These are phyloP conservation scores for Coregonus sp. DNA, from an alignment of 2,797 vertebrate species.

Conservation along the genomic window DNA sequence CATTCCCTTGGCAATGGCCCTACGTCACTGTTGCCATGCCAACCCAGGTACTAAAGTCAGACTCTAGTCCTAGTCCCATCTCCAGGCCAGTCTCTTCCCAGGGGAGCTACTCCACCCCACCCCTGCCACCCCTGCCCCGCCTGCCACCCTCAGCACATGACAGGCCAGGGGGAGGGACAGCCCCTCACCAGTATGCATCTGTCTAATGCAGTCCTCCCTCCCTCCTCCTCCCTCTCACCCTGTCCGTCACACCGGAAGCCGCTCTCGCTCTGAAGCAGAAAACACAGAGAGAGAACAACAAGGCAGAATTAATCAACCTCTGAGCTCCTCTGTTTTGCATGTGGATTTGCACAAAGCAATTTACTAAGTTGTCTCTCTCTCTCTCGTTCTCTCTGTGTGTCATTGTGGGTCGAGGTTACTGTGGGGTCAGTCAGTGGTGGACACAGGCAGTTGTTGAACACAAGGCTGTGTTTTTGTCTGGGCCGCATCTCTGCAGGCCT, in stretches of 20 bases:
- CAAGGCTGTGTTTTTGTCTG: constrained; percentile 32
- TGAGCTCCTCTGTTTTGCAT: constrained; percentile 17
- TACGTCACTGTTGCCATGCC: constrained; percentile 66
- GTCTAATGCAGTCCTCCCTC: not conserved
- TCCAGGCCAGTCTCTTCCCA: constrained; percentile 34
- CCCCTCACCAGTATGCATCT: too few species aligned
- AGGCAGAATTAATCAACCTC: constrained; percentile 27
- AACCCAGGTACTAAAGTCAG: constrained; percentile 64
- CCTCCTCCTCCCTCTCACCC: constrained; percentile 7
- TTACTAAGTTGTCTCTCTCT: constrained; percentile 27
- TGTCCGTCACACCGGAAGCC: not conserved
- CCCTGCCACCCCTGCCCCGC: not conserved
- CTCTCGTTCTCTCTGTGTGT: constrained; percentile 12
- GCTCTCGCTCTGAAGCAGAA: too few species aligned
- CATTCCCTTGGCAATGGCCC: constrained; percentile 47
- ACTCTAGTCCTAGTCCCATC: constrained; percentile 22
- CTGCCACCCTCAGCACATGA: not conserved
- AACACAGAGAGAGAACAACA: not conserved
- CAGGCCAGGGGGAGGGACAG: too few species aligned
- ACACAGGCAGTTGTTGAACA: not conserved
- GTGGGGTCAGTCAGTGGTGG: not conserved
- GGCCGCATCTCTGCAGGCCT: constrained; percentile 35
- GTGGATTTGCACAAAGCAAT: constrained; percentile 45
- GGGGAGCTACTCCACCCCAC: not conserved
- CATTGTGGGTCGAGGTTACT: not conserved